Evolutionary conservation across 2,113 vertebrate genomes (phyloP), one percentile per base, ranked within the genome.

Genomic region (Rhea americana): DNA sequence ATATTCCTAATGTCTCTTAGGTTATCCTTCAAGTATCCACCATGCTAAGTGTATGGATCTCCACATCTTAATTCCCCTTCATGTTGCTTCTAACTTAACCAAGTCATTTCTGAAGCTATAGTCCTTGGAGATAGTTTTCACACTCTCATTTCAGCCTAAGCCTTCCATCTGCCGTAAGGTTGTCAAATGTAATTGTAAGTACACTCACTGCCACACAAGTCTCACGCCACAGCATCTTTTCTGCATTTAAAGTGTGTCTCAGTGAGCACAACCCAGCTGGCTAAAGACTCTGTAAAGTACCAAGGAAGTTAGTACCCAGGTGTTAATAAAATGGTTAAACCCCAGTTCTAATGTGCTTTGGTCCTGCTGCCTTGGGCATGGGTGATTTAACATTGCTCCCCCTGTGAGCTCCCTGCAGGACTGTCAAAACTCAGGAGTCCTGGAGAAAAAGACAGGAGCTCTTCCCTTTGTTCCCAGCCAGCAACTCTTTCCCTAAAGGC

Each of bases 291-390:
- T 10, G 19, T 25, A 15, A 66, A 28, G 72, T 1, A 37, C 11
- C 1, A 0, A 76, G 22, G 19, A 65, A 50, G 25, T 18, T 67
- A 79, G 56, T 0, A 4, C 7, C 20, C 0, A 0, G 48, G 18
- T 70, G n/a, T 55, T 55, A 24, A 25, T 6, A 39, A n/a, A 13
- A 2, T 0, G 0, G 8, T 25, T 43, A 77, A 89, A 68, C 8
- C 4, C 43, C 50, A 13, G 2, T 62, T 47, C 67, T 75, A 66
- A 25, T 19, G 56, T 55, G n/a, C 47, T 53, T 56, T 0, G 0
- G 8, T 63, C 66, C 51, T 75, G 61, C 70, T 5, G 4, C 53
- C 25, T 32, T 53, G 12, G 1, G 53, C 58, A 19, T 5, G 28
- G 55, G 28, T 0, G 0, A 2, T 66, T 16, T 65, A 35, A 48